phyloP scores from a whole-genome alignment of 2,888 invertebrate species.

The Odontocerum albicorne region DNA sequence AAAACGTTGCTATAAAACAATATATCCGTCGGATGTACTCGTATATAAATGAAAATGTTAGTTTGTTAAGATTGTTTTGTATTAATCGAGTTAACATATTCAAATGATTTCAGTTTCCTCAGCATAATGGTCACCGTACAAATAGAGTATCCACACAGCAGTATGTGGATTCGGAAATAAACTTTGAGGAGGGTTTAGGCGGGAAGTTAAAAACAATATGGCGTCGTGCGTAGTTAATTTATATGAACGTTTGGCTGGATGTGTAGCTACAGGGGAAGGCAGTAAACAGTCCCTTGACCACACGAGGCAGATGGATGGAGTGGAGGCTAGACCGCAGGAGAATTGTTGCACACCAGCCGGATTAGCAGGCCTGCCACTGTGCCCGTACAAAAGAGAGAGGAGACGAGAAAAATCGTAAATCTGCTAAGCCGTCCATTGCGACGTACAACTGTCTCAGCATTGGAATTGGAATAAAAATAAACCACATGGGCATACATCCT shows the following conservation, averaged over 20 bases:
- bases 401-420: no score
- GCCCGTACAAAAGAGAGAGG: no score
- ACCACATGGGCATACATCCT: no score
- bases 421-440: no score
- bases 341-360: not conserved
- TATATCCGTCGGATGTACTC: no score
- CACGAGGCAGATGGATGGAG: conserved; percentile 28
- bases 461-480: no score
- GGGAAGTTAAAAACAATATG: conserved; percentile 35
- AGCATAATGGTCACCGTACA: not conserved
- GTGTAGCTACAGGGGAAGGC: conserved; percentile 16
- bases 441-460: no score
- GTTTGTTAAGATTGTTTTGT: no score
- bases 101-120: no score
- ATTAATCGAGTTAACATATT: no score
- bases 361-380: conserved; percentile 7
- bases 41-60: no score
- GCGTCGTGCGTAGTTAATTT: conserved; percentile 34
- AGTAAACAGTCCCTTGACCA: conserved; percentile 25
- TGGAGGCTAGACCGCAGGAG: conserved; percentile 17
- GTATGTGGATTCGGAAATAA: conserved; percentile 13
- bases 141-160: not conserved
- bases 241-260: conserved; percentile 31
- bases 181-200: conserved; percentile 32
- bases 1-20: no score